Percentiles rank a stretch among this genome's conserved stretches.
Evolutionary conservation across 2,888 invertebrate genomes (phyloP).

Genomic region (Spilosoma lubricipeda): DNA sequence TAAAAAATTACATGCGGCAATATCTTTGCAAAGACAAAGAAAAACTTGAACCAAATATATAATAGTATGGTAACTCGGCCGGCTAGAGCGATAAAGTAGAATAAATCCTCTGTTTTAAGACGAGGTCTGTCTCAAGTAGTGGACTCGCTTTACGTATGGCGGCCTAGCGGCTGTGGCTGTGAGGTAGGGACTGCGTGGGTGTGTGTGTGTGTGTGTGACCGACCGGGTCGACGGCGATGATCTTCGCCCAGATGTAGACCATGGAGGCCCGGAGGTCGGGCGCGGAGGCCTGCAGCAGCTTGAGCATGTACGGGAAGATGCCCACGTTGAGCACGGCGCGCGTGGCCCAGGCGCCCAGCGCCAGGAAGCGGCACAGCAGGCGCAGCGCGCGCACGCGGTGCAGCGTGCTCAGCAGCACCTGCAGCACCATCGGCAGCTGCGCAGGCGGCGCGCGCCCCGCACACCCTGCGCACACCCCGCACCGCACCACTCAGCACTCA

Average conservation of each 20-base stretch:
- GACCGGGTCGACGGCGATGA: slow-evolving; percentile 97
- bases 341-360: slow-evolving; percentile 95
- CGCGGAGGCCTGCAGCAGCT: slow-evolving; percentile 97
- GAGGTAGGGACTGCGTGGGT: too few species aligned
- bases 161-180: too few species aligned
- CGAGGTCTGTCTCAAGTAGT: too few species aligned
- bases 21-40: too few species aligned
- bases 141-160: too few species aligned
- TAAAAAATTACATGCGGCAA: too few species aligned
- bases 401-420: slow-evolving; percentile 90
- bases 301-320: slow-evolving; percentile 99
- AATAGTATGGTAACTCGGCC: too few species aligned
- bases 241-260: slow-evolving; percentile 99
- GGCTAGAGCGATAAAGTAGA: too few species aligned
- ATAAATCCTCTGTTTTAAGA: too few species aligned
- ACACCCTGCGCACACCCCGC: slow-evolving; percentile 48
- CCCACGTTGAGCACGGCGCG: slow-evolving; percentile 98
- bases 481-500: too few species aligned
- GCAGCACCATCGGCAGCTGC: slow-evolving; percentile 98
- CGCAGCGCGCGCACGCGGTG: slow-evolving; percentile 98
- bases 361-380: slow-evolving; percentile 96
- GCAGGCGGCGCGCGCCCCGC: slow-evolving; percentile 93
- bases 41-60: too few species aligned
- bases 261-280: slow-evolving; percentile 96
- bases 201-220: too few species aligned